phyloP scores from a whole-genome alignment of 2,797 vertebrate species.

The Alosa sapidissima region DNA sequence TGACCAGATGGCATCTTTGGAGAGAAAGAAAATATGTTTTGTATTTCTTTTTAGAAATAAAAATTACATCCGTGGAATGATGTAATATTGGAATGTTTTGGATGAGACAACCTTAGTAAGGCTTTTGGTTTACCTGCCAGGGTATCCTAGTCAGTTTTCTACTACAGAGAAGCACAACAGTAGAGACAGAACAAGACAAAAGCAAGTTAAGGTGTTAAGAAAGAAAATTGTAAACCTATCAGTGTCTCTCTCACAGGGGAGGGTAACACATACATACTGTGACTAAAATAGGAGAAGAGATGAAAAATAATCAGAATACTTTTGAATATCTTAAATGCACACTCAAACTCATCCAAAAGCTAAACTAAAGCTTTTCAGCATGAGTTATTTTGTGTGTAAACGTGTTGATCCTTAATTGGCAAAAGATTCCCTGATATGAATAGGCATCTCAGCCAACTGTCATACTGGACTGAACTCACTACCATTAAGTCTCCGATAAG shows the following conservation, averaged over 20 bases:
- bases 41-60: conserved; percentile 64
- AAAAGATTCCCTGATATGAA: neutral
- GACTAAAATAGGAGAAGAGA: conserved; percentile 36
- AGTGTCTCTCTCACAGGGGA: conserved; percentile 55
- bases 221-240: conserved; percentile 50
- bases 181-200: conserved; percentile 94
- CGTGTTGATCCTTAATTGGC: neutral
- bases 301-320: conserved; percentile 8
- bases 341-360: neutral
- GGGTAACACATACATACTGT: conserved; percentile 14
- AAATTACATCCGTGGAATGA: conserved; percentile 83
- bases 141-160: conserved; percentile 99
- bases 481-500: neutral
- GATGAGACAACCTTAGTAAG: conserved; percentile 83
- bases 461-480: neutral
- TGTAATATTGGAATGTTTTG: conserved; percentile 85
- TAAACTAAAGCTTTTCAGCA: neutral
- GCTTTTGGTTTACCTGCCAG: conserved; percentile 89
- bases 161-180: conserved; percentile 94
- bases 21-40: conserved; percentile 64
- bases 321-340: neutral
- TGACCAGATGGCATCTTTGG: conserved; percentile 76
- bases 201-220: conserved; percentile 84
- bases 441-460: neutral
- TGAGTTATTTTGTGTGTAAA: neutral